Conservation (phyloP, 2,888 invertebrate genomes). For the Hypomecis atomaria region DNA sequence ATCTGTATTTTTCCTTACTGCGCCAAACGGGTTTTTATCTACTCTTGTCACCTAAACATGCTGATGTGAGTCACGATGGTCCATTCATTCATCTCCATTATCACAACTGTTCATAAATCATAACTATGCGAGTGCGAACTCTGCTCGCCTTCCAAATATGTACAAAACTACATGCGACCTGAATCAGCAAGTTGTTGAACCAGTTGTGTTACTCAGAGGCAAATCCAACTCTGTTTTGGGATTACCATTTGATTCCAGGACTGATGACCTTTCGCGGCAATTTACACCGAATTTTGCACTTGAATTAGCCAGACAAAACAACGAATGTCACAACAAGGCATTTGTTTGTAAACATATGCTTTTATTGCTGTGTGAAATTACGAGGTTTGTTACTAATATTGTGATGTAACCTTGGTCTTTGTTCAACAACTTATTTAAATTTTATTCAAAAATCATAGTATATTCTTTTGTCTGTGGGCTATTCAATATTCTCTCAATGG, state of each 20-base stretch:
- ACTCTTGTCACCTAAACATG: neutral
- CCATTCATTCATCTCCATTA: conserved; percentile 9
- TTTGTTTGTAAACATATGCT: conserved; percentile 20
- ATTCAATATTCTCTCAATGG: neutral
- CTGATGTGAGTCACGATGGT: conserved; percentile 6
- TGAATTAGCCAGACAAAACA: conserved; percentile 1
- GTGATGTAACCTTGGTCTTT: conserved; percentile 8
- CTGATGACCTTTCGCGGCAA: conserved; percentile 6
- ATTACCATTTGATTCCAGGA: neutral
- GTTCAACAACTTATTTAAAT: neutral
- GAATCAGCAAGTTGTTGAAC: conserved; percentile 13
- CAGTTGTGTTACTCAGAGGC: neutral
- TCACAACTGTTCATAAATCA: conserved; percentile 11
- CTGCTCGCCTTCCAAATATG: conserved; percentile 16
- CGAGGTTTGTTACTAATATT: neutral
- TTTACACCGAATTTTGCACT: conserved; percentile 3
- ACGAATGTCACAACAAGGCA: conserved; percentile 9
- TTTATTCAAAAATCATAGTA: too few species aligned
- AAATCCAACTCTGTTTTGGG: neutral
- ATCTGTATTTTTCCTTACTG: neutral
- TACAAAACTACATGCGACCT: conserved; percentile 10
- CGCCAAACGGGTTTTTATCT: neutral
- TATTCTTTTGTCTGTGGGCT: too few species aligned
- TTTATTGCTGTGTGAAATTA: conserved; percentile 1
- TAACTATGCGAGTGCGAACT: conserved; percentile 2